A percentile compares a stretch with the other conserved stretches of the same genome.
phyloP scores from a whole-genome alignment of 2,888 invertebrate genomes.

The Lasioglossum oenotherae region DNA sequence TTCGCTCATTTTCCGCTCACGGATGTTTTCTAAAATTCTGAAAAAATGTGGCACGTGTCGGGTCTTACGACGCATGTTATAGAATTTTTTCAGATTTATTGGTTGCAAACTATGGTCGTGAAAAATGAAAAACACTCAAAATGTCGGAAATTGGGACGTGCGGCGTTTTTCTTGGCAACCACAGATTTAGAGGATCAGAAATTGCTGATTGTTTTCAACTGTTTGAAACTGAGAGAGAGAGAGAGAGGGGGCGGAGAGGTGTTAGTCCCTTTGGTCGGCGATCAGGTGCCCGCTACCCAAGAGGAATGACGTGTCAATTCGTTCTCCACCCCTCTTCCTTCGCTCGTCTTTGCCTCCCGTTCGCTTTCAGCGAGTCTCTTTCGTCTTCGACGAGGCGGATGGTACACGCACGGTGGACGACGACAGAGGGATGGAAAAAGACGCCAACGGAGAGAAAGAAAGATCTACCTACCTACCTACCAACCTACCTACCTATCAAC shows the following conservation, averaged over 20 bases:
- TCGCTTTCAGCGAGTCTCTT: conserved; percentile 51
- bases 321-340: conserved; percentile 44
- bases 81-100: no score
- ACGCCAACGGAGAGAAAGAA: conserved; percentile 26
- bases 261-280: conserved; percentile 67
- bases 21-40: no score
- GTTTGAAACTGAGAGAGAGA: no score
- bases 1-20: no score
- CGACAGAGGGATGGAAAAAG: conserved; percentile 14
- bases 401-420: conserved; percentile 31
- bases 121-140: no score
- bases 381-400: conserved; percentile 33
- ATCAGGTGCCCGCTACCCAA: conserved; percentile 65
- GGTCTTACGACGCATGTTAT: no score
- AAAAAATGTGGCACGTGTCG: no score
- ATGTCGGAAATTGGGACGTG: no score
- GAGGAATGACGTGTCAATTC: conserved; percentile 71
- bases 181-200: background rate
- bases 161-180: no score
- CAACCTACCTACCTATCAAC: conserved; percentile 72
- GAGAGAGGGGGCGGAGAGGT: conserved; percentile 1
- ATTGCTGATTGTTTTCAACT: background rate
- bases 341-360: conserved; percentile 48
- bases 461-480: conserved; percentile 74
- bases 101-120: no score